These are phyloP conservation scores for Drosophila guanche DNA, from an alignment of 1,140 invertebrate species.

Conservation along the genomic window DNA sequence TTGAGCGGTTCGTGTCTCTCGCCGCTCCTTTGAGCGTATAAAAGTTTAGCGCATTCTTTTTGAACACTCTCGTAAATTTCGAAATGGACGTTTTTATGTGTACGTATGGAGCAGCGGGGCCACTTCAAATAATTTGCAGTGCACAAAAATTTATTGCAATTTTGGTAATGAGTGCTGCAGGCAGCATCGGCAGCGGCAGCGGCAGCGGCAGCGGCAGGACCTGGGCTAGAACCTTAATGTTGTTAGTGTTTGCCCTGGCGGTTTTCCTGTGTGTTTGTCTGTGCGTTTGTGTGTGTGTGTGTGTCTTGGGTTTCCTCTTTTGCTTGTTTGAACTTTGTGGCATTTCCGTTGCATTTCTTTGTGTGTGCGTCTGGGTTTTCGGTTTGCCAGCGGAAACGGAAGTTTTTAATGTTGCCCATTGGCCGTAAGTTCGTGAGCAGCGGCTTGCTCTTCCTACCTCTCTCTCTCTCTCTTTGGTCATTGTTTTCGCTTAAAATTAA, in stretches of 20 bases:
- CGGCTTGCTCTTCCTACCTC: constrained; percentile 4
- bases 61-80: constrained; percentile 70
- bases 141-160: constrained; percentile 80
- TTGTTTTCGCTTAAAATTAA: constrained; percentile 74
- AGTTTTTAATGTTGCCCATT: constrained; percentile 80
- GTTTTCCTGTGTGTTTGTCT: constrained; percentile 58
- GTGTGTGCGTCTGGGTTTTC: constrained; percentile 25
- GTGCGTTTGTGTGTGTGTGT: constrained; percentile 53
- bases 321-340: constrained; percentile 77
- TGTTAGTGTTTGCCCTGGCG: constrained; percentile 75
- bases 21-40: constrained; percentile 34
- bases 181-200: constrained; percentile 30
- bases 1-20: neutral
- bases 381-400: constrained; percentile 67
- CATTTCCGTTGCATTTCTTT: constrained; percentile 79
- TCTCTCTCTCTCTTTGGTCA: constrained; percentile 15
- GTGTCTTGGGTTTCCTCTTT: constrained; percentile 22
- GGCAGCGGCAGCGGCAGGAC: constrained; percentile 2
- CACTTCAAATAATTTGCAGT: constrained; percentile 78
- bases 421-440: constrained; percentile 53
- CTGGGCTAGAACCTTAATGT: constrained; percentile 56
- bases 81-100: constrained; percentile 76
- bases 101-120: constrained; percentile 61
- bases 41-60: constrained; percentile 66
- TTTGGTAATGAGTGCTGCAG: constrained; percentile 73